phyloP scores from a whole-genome alignment of 2,888 invertebrate species.

The Endomychus coccineus region DNA sequence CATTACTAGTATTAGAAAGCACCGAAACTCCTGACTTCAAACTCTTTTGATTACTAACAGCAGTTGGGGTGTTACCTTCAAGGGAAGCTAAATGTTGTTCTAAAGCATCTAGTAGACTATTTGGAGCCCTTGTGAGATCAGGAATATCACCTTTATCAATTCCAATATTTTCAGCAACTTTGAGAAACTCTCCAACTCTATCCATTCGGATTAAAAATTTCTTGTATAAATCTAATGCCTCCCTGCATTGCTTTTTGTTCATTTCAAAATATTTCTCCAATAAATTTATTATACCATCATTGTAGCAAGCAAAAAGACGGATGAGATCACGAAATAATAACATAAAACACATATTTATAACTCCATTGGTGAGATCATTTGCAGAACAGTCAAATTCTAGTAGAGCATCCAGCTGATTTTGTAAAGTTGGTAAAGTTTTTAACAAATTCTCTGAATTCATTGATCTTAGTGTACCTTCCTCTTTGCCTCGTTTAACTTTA shows the following conservation, averaged over 20 bases:
- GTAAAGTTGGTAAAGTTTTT: conserved; percentile 94
- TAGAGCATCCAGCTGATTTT: conserved; percentile 91
- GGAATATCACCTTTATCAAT: conserved; percentile 99
- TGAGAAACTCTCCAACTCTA: conserved; percentile 95
- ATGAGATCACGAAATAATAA: conserved; percentile 98
- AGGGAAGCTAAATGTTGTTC: conserved; percentile 93
- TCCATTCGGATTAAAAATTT: conserved; percentile 99
- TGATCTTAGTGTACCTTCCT: conserved; percentile 93
- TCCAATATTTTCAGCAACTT: conserved; percentile 84
- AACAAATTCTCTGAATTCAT: conserved; percentile 97
- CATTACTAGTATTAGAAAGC: conserved; percentile 79
- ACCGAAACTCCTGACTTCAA: conserved; percentile 84
- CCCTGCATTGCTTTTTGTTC: conserved; percentile 99
- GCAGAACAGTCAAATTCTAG: conserved; percentile 97
- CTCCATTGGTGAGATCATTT: conserved; percentile 88
- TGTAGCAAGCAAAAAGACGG: conserved; percentile 96
- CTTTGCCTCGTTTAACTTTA: conserved; percentile 98
- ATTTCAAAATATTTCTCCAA: conserved; percentile 99
- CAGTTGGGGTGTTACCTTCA: conserved; percentile 88
- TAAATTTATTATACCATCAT: conserved; percentile 98
- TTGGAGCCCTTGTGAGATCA: conserved; percentile 96
- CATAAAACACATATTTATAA: conserved; percentile 99
- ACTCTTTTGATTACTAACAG: conserved; percentile 81
- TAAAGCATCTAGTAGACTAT: conserved; percentile 92
- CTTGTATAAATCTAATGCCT: conserved; percentile 97